Evolutionary conservation across 1,140 invertebrate genomes (phyloP).

Genomic region (Papilio polyxenes): DNA sequence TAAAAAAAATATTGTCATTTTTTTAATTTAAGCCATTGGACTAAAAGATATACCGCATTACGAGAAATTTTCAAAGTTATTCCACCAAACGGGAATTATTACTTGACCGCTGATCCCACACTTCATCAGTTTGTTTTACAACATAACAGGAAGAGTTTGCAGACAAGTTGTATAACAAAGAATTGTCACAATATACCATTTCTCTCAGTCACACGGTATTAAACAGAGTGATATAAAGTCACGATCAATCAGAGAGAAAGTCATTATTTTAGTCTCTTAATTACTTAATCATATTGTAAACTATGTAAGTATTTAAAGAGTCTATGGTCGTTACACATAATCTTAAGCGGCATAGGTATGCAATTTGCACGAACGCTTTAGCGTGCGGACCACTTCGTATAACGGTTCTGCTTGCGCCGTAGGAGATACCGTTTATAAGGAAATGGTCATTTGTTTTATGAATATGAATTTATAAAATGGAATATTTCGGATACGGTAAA

Average conservation of each 20-base stretch:
- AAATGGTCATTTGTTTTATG: constrained; percentile 53
- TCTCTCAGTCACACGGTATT: constrained; percentile 10
- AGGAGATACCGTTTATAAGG: constrained; percentile 60
- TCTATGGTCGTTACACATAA: not conserved
- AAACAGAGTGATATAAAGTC: no score
- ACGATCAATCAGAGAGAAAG: not conserved
- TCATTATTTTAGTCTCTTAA: not conserved
- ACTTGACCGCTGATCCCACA: constrained; percentile 21
- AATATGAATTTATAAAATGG: constrained; percentile 47
- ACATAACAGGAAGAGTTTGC: constrained; percentile 33
- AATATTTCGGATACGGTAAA: not conserved
- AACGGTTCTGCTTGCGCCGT: constrained; percentile 51
- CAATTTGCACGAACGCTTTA: constrained; percentile 61
- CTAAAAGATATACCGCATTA: not conserved
- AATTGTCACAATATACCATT: not conserved
- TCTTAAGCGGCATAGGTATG: constrained; percentile 42
- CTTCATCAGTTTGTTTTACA: constrained; percentile 5
- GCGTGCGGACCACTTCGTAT: constrained; percentile 48
- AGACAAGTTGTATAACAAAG: constrained; percentile 18
- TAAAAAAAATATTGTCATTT: no score
- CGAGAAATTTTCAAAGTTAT: not conserved
- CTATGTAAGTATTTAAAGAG: not conserved
- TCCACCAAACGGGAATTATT: not conserved
- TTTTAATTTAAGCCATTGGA: no score
- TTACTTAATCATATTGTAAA: not conserved